phyloP scores from a whole-genome alignment of 2,113 vertebrate species.

The Sus scrofa region DNA sequence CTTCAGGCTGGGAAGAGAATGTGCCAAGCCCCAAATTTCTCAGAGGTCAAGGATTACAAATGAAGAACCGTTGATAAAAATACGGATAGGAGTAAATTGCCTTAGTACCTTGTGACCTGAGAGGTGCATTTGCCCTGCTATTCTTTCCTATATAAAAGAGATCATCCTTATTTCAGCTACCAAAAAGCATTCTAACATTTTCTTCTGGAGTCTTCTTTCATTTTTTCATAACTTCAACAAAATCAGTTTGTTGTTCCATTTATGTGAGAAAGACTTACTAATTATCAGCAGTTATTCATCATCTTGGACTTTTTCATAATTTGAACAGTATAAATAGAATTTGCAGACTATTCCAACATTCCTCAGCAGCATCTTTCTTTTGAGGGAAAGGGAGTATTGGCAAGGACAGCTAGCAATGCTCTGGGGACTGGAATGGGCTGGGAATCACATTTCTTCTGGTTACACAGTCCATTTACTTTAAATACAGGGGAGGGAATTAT shows the following conservation, averaged over 20 bases:
- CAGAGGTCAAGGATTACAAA: conserved; percentile 72
- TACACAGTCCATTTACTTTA: conserved; percentile 30
- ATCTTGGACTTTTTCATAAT: neutral
- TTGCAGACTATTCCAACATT: neutral
- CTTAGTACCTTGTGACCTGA: conserved; percentile 67
- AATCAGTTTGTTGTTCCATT: neutral
- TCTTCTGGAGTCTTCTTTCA: neutral
- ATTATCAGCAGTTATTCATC: neutral
- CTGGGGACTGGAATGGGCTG: neutral
- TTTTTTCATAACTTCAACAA: neutral
- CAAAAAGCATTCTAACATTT: conserved; percentile 16
- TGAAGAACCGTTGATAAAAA: conserved; percentile 62
- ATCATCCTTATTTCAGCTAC: conserved; percentile 31
- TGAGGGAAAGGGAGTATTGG: neutral
- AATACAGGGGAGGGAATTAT: neutral
- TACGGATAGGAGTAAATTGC: conserved; percentile 76
- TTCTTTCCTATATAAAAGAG: conserved; percentile 55
- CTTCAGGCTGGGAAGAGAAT: conserved; percentile 49
- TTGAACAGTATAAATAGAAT: neutral
- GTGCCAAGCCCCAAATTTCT: neutral
- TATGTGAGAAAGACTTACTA: neutral
- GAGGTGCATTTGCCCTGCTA: conserved; percentile 21
- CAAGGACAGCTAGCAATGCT: neutral
- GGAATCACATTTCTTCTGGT: neutral
- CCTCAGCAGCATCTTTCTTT: neutral